Conservation (phyloP, 2,888 invertebrate genomes). For the Mythimna loreyi region DNA sequence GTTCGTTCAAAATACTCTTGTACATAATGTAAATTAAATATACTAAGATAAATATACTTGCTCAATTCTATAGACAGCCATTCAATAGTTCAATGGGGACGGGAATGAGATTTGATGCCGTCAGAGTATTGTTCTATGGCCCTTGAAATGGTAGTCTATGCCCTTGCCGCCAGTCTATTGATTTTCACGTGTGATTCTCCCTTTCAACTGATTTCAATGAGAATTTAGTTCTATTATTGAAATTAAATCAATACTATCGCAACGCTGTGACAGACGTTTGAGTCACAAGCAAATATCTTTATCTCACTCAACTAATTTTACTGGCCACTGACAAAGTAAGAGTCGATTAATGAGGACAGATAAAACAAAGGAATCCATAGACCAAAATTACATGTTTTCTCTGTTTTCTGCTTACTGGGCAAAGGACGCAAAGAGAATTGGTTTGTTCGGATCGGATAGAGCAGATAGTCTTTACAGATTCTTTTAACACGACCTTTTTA, state of each 20-base stretch:
- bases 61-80: conserved; percentile 1
- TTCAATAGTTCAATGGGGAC: conserved; percentile 21
- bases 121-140: conserved; percentile 51
- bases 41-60: conserved; percentile 4
- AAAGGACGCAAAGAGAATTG: conserved; percentile 28
- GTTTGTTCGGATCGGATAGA: conserved; percentile 16
- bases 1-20: background rate
- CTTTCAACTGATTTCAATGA: conserved; percentile 46
- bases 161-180: conserved; percentile 40
- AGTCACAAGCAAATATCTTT: conserved; percentile 7
- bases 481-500: too few species aligned
- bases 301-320: conserved; percentile 1
- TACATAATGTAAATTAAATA: conserved; percentile 6
- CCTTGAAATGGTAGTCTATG: conserved; percentile 33
- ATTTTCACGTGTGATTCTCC: conserved; percentile 40
- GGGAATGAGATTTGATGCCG: conserved; percentile 30
- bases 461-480: background rate
- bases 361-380: conserved; percentile 41
- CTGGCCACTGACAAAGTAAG: conserved; percentile 10
- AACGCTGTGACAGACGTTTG: background rate
- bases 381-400: conserved; percentile 43
- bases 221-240: conserved; percentile 33
- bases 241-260: conserved; percentile 26
- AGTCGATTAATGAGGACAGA: conserved; percentile 27
- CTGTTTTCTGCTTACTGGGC: conserved; percentile 24